These are phyloP conservation scores for Drosophila quasianomalipes DNA, from an alignment of 2,888 invertebrate species.

Conservation along the genomic window DNA sequence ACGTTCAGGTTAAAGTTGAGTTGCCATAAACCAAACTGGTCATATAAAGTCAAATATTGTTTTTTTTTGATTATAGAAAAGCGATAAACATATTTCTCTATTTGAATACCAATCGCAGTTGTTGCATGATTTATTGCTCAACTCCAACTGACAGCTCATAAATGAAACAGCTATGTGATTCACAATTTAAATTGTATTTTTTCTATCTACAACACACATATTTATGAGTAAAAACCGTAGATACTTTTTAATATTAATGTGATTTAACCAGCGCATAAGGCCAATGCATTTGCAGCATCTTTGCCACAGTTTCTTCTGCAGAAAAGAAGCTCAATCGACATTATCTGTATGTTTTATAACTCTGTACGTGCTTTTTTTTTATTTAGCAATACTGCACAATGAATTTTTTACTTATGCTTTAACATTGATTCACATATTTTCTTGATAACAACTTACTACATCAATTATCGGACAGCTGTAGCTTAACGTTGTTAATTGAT, in stretches of 20 bases:
- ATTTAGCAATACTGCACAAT: not conserved
- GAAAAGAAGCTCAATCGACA: not conserved
- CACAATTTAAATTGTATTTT: not conserved
- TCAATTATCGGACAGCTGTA: not conserved
- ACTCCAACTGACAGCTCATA: conserved; percentile 3
- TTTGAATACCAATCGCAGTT: conserved; percentile 18
- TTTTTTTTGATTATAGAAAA: not conserved
- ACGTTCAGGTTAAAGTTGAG: not conserved
- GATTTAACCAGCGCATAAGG: not conserved
- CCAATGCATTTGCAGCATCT: not conserved
- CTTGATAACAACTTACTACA: not conserved
- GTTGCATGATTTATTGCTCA: conserved; percentile 5
- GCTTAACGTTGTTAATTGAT: not conserved
- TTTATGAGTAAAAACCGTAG: not conserved
- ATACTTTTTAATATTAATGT: not conserved
- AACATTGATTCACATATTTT: not conserved
- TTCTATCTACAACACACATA: not conserved
- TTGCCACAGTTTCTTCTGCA: not conserved
- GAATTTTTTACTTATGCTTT: not conserved
- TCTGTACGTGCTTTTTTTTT: not conserved
- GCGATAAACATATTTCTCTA: not conserved
- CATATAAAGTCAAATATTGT: not conserved
- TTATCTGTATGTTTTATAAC: not conserved
- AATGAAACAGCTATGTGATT: not conserved
- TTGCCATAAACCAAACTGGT: not conserved